A percentile compares a stretch with the other conserved stretches of the same genome.
phyloP scores from a whole-genome alignment of 2,113 vertebrate genomes.

The Arizona elegans region DNA sequence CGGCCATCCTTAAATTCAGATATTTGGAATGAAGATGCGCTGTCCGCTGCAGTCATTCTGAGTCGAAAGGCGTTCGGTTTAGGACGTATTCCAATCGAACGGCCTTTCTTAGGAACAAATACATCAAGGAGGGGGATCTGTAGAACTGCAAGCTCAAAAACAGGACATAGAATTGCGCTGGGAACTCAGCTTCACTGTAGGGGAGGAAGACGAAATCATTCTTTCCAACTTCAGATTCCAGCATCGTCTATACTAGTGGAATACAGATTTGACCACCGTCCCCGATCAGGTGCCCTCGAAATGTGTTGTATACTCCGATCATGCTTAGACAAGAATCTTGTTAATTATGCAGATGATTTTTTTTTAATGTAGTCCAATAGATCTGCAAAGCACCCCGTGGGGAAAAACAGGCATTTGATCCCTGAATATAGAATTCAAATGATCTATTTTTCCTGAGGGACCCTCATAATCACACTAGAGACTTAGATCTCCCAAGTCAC shows the following conservation, averaged over 20 bases:
- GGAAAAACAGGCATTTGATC: not conserved
- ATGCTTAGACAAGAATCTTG: not conserved
- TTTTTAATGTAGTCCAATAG: not conserved
- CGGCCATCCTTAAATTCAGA: not conserved
- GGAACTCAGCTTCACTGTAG: not conserved
- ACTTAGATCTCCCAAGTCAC: not conserved
- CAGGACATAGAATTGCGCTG: not conserved
- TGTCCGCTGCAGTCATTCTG: not conserved
- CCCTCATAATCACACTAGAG: constrained; percentile 23
- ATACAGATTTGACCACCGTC: not conserved
- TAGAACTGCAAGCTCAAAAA: not conserved
- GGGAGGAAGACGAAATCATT: not conserved
- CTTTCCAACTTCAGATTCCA: not conserved
- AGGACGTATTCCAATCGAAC: not conserved
- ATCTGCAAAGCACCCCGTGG: not conserved
- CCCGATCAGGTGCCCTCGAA: not conserved
- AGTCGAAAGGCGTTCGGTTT: not conserved
- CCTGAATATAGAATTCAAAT: constrained; percentile 28
- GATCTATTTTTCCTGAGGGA: constrained; percentile 47
- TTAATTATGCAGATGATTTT: not conserved
- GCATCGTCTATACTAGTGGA: not conserved
- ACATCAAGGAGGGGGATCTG: not conserved
- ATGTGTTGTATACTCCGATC: not conserved
- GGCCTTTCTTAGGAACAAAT: not conserved
- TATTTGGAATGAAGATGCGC: not conserved